These are phyloP conservation scores for Sturnus vulgaris DNA, from an alignment of 2,113 vertebrate genomes.

Conservation along the genomic window DNA sequence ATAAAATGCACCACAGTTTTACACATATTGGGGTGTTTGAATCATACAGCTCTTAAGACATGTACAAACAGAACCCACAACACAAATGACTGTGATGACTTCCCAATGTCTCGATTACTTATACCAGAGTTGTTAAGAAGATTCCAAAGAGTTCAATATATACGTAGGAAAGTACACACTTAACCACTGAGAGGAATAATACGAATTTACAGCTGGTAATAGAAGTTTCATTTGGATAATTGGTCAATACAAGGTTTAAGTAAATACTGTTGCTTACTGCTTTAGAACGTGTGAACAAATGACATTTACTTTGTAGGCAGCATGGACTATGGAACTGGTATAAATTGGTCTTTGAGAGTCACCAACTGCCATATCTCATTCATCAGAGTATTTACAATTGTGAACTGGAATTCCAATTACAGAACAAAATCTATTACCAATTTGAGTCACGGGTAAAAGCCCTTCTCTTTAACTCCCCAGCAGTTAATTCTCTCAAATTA, in stretches of 20 bases:
- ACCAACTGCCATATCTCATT: background rate
- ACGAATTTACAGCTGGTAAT: background rate
- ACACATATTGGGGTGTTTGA: background rate
- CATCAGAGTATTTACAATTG: background rate
- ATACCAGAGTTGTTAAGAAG: background rate
- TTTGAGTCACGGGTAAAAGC: background rate
- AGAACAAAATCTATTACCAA: background rate
- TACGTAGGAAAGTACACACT: background rate
- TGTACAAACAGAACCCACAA: background rate
- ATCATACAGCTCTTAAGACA: background rate
- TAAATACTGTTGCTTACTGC: background rate
- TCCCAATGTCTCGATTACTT: background rate
- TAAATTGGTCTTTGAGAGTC: background rate
- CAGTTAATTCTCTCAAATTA: background rate
- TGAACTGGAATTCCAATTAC: conserved; percentile 22
- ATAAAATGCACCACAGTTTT: background rate
- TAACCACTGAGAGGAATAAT: background rate
- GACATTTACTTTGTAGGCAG: background rate
- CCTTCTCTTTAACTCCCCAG: background rate
- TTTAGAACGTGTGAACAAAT: background rate
- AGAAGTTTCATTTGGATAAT: conserved; percentile 1
- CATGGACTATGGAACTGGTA: background rate
- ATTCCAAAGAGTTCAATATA: background rate
- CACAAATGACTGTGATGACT: background rate
- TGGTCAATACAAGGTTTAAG: conserved; percentile 12